Evolutionary conservation across 53 echinoderm and acorn worm genomes (phyloP), one percentile per base, ranked within the genome.

Genomic region (Stichopus horrens): DNA sequence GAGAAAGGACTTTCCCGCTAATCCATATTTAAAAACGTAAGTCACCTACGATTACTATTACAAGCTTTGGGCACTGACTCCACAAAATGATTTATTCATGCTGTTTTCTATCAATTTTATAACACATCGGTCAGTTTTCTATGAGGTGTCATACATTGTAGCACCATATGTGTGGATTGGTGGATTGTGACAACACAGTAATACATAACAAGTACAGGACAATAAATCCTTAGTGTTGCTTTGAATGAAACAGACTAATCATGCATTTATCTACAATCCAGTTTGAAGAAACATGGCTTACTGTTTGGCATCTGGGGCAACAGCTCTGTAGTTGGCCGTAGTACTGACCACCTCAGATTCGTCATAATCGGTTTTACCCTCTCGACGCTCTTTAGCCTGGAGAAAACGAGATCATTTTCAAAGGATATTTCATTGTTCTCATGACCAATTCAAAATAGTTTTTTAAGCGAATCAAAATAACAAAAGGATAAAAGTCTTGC

Each of bases 241-340:
- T 67, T 67, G 13, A 67, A n/a, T 67, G 68, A 14, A n/a, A 0
- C 68, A 67, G 68, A 14, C 4, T 1, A 67, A 67, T 67, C 18
- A 67, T 67, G 11, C 68, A 67, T 67, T 11, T 14, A 67, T 14
- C n/a, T n/a, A n/a, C n/a, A 3, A 67, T 14, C 11, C 18, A 11
- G 13, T 67, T 67, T 67, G 66, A 67, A 67, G 13, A 67, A 67
- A 14, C 4, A 57, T 0, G 58, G 90, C 95, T 93, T 93, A 95
- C 95, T 93, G 90, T 74, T 92, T 91, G 77, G 96, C 96, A 90
- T 99, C 96, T 13, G 99, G 99, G 13, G 99, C 99, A 21, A 99
- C 99, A 19, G 99, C 99, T 89, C 96, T 90, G 92, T 99, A 99
- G 74, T 99, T 99, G 84, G 99, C 96, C 23, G 99, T 96, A 5